phyloP scores from a whole-genome alignment of 1,140 invertebrate species.

The Choristoneura fumiferana region DNA sequence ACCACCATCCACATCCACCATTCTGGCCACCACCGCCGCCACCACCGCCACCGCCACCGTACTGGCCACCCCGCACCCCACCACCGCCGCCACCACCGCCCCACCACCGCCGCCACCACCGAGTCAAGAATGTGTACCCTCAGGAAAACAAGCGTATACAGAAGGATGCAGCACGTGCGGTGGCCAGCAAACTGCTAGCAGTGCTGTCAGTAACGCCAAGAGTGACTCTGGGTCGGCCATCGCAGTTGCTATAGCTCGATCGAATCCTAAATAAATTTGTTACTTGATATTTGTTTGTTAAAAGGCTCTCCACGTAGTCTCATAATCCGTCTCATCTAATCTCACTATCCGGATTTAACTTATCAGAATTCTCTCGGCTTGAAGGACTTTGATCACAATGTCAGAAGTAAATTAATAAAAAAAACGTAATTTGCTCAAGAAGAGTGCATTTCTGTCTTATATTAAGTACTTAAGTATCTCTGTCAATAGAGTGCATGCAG shows the following conservation, averaged over 20 bases:
- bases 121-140: not conserved
- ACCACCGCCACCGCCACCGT: slow-evolving; percentile 20
- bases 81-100: slow-evolving; percentile 28
- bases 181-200: slow-evolving; percentile 6
- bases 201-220: slow-evolving; percentile 45
- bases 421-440: no score
- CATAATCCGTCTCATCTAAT: no score
- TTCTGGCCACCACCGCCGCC: slow-evolving; percentile 20
- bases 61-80: slow-evolving; percentile 29
- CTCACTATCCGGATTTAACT: no score
- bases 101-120: no score
- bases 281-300: no score
- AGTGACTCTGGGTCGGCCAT: slow-evolving; percentile 46
- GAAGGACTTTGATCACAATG: no score
- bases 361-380: no score
- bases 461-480: no score
- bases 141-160: slow-evolving; percentile 9
- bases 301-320: no score
- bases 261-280: slow-evolving; percentile 1
- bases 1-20: not conserved
- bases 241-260: slow-evolving; percentile 44
- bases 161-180: slow-evolving; percentile 22
- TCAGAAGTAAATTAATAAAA: no score
- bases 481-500: no score
- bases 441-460: no score